Conservation (phyloP, 2,888 invertebrate genomes). For the Thera britannica region DNA sequence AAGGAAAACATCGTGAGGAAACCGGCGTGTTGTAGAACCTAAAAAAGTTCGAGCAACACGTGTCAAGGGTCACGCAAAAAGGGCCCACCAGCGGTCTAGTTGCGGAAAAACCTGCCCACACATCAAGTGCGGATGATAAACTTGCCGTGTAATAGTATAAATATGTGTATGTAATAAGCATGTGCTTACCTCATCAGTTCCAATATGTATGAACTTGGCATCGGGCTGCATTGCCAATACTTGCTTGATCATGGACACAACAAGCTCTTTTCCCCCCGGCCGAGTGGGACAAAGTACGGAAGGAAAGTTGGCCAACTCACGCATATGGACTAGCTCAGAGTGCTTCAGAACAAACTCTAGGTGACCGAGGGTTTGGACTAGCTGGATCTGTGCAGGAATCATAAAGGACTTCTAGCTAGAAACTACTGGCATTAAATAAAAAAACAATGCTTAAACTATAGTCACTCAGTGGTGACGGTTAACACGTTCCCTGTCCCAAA, state of each 20-base stretch:
- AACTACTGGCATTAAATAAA: neutral
- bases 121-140: no score
- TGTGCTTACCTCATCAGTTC: conserved; percentile 89
- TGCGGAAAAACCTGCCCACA: no score
- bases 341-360: conserved; percentile 93
- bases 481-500: no score
- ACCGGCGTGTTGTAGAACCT: no score
- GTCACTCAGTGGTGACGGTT: no score
- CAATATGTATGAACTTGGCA: conserved; percentile 90
- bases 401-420: conserved; percentile 2
- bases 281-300: conserved; percentile 91
- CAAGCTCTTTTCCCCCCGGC: conserved; percentile 84
- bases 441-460: neutral
- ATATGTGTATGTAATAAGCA: neutral
- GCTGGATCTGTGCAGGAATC: conserved; percentile 80
- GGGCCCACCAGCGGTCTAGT: no score
- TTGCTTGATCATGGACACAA: conserved; percentile 89
- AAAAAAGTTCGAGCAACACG: no score
- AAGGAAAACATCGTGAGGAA: no score
- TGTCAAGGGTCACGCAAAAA: no score
- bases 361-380: conserved; percentile 95
- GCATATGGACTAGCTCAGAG: conserved; percentile 85
- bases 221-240: conserved; percentile 86
- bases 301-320: conserved; percentile 87
- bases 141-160: no score